Evolutionary conservation across 2,113 vertebrate species (phyloP), one percentile per base, ranked within the genome.

Genomic region (Lasiurus borealis): DNA sequence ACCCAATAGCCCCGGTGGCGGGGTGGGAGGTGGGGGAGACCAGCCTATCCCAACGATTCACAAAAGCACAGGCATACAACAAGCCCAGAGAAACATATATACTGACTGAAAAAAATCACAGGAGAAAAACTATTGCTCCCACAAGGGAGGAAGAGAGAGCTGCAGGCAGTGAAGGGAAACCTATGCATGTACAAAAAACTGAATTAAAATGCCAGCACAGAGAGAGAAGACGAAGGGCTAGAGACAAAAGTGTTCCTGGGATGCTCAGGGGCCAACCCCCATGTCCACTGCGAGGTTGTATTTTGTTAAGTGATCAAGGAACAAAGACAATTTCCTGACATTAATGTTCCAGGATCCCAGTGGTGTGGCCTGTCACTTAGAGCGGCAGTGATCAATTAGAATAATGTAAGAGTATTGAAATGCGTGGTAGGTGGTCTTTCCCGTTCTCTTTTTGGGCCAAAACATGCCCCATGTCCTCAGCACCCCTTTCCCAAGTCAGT

Each of bases 101-200:
- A 29, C 44, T 44, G 72, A 46, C 46, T 18, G 18, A 89, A 76
- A 91, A 46, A 46, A 81, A 90, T 80, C 90, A 85, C 87, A 90
- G 88, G 69, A 98, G 96, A 99, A 99, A 90, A 99, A 98, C 97
- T 99, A 99, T 90, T 99, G 99, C 97, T 99, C 48, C 46, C 75
- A 77, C 75, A 52, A 50, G 48, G 54, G 46, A 15, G 44, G n/a
- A 98, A 99, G 99, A 5, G 99, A 99, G 88, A 99, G 99, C 27
- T 99, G 89, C 69, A 99, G 98, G 96, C 99, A 98, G 95, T 99
- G 99, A 98, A 96, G 99, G 98, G 96, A 98, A 98, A 97, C 99
- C 99, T 3, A 99, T 98, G 97, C 98, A 10, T 23, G n/a, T n/a
- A 19, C 31, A 57, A 29, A 66, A 68, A 81, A n/a, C 12, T n/a